Evolutionary conservation across 2,888 invertebrate genomes (phyloP).

Genomic region (Synanthedon myopaeformis): DNA sequence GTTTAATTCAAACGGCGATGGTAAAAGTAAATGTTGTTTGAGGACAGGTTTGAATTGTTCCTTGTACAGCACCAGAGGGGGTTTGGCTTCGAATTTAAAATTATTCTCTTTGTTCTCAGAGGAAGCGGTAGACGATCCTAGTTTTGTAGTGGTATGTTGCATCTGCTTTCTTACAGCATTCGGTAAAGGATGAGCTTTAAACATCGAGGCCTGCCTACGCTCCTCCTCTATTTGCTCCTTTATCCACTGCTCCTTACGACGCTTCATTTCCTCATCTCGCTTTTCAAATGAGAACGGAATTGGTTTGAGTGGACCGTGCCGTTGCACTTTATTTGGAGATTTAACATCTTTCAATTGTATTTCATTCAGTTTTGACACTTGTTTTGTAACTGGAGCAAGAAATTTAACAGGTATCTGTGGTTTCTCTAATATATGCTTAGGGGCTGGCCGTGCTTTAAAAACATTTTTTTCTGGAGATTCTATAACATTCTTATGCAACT

Average conservation of each 20-base stretch:
- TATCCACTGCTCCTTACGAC: constrained; percentile 72
- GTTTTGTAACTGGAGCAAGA: constrained; percentile 29
- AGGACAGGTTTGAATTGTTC: constrained; percentile 75
- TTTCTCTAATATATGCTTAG: constrained; percentile 62
- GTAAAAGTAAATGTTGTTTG: constrained; percentile 45
- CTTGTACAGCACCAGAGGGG: constrained; percentile 71
- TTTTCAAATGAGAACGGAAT: constrained; percentile 79
- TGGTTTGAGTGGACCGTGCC: constrained; percentile 36
- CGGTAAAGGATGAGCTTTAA: constrained; percentile 79
- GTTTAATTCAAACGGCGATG: constrained; percentile 71
- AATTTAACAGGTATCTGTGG: constrained; percentile 45
- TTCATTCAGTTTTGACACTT: constrained; percentile 25
- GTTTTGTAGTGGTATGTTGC: constrained; percentile 29
- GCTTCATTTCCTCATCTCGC: constrained; percentile 67
- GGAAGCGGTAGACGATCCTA: constrained; percentile 31
- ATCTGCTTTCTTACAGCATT: constrained; percentile 50
- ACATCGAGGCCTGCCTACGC: constrained; percentile 71
- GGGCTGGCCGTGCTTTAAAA: constrained; percentile 75
- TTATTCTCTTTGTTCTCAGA: constrained; percentile 57
- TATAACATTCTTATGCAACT: constrained; percentile 53
- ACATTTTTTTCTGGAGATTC: constrained; percentile 25
- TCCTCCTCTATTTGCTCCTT: constrained; percentile 70
- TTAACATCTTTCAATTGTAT: constrained; percentile 6
- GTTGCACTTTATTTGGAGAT: constrained; percentile 9
- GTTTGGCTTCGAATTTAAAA: constrained; percentile 72